Base-by-base conservation (phyloP, 1,140 invertebrate species). In the Cryptotermes secundus region DNA sequence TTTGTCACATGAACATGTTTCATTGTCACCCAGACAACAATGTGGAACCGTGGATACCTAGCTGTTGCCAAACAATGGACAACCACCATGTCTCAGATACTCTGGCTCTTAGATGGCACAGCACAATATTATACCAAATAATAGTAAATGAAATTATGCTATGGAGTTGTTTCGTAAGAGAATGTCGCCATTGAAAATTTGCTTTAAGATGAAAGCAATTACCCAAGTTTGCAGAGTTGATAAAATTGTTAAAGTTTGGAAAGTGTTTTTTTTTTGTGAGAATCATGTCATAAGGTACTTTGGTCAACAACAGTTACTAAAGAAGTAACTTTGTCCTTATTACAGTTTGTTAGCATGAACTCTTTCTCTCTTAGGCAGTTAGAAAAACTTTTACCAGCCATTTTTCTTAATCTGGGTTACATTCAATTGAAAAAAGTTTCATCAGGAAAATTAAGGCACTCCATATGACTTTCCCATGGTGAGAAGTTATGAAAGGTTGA, bases 241-340 rank as follows among this genome's bases (percentile, higher is more conserved):
- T 72, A n/a, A 31, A 31, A 72, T 72, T 72, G 26, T 72, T 31
- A 72, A 72, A 72, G 59, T 72, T 72, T 72, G n/a, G 59, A 19
- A 49, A 72, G 59, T 31, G n/a, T 49, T 49, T 19, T 16, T 49
- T 49, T 19, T 16, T 49, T 49, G 59, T 72, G 59, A 72, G 59
- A 72, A 72, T 31, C 59, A 72, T 72, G 59, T n/a, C 59, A 72
- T 72, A 72, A 72, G 59, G 59, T 72, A 72, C 26, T 72, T 72
- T n/a, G n/a, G n/a, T 7, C 53, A 22, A 59, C 53, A n/a, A 6
- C 26, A 72, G 14, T 72, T 16, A 31, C 31, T 26, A 7, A 14
- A 31, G 59, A 31, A 72, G n/a, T 72, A n/a, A 31, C 26, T 72
- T 26, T 31, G 26, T 72, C 59, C n/a, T 26, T 49, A 49, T 49